Conservation (phyloP, 2,888 invertebrate species). For the Chymomyza amoena region DNA sequence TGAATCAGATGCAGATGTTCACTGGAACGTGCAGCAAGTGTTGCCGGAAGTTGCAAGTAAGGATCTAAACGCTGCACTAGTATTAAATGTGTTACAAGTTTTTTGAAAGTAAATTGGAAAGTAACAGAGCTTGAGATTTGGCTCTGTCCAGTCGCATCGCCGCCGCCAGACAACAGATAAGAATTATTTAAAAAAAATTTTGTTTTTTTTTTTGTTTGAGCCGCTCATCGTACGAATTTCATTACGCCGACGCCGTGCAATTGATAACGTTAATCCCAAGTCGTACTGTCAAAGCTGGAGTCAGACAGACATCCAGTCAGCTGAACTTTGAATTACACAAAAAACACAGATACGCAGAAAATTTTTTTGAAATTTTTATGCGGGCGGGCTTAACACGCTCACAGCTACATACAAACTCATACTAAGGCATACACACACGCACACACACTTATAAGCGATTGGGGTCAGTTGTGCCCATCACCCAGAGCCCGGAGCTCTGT, state of each 20-base stretch:
- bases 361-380: conserved; percentile 34
- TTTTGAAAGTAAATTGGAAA: not conserved
- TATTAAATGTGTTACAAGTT: not conserved
- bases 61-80: conserved; percentile 41
- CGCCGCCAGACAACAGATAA: conserved; percentile 48
- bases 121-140: conserved; percentile 1
- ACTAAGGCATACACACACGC: not conserved
- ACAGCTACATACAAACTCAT: conserved; percentile 16
- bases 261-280: conserved; percentile 10
- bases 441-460: not conserved
- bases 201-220: conserved; percentile 12
- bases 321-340: conserved; percentile 34
- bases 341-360: conserved; percentile 22
- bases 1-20: conserved; percentile 40
- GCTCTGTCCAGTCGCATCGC: conserved; percentile 35
- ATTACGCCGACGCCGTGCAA: conserved; percentile 29
- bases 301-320: conserved; percentile 18
- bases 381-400: conserved; percentile 48
- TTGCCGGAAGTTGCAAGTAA: conserved; percentile 32
- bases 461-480: conserved; percentile 4
- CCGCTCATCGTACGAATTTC: not conserved
- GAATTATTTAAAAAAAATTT: conserved; percentile 21
- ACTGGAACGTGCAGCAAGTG: conserved; percentile 39
- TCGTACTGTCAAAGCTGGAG: conserved; percentile 40
- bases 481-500: conserved; percentile 42